These are phyloP conservation scores for Fulica atra DNA, from an alignment of 2,113 vertebrate genomes.

Conservation along the genomic window DNA sequence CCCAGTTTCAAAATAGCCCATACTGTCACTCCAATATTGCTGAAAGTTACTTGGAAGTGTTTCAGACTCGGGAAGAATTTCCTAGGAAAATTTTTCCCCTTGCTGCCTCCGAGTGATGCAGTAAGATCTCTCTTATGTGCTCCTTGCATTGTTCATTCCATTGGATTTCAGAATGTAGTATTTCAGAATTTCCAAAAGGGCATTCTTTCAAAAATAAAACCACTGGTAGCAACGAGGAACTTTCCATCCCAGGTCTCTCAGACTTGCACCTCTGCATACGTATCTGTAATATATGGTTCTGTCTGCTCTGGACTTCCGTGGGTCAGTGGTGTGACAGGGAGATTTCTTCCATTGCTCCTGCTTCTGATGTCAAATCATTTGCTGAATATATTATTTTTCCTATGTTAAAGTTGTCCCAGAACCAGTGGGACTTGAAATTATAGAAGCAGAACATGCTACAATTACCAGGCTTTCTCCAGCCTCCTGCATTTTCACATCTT, in stretches of 20 bases:
- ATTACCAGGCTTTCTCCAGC: not conserved
- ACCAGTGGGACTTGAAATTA: not conserved
- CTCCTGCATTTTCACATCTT: not conserved
- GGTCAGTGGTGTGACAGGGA: accelerated
- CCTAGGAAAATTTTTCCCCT: not conserved
- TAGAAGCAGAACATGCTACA: not conserved
- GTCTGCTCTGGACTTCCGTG: not conserved
- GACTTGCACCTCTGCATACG: not conserved
- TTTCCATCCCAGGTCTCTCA: not conserved
- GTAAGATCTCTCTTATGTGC: not conserved
- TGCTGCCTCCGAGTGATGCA: not conserved
- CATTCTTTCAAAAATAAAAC: not conserved
- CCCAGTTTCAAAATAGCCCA: not conserved
- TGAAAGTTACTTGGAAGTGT: not conserved
- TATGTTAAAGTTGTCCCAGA: not conserved
- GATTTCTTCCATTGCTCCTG: not conserved
- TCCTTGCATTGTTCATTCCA: not conserved
- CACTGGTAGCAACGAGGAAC: not conserved
- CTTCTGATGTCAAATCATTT: not conserved
- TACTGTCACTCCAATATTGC: not conserved
- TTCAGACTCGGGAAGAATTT: not conserved
- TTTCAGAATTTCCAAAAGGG: not conserved
- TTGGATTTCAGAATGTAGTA: not conserved
- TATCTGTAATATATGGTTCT: not conserved
- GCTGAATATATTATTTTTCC: not conserved